Base-by-base conservation (phyloP, 2,797 vertebrate species). In the Cottoperca gobio region DNA sequence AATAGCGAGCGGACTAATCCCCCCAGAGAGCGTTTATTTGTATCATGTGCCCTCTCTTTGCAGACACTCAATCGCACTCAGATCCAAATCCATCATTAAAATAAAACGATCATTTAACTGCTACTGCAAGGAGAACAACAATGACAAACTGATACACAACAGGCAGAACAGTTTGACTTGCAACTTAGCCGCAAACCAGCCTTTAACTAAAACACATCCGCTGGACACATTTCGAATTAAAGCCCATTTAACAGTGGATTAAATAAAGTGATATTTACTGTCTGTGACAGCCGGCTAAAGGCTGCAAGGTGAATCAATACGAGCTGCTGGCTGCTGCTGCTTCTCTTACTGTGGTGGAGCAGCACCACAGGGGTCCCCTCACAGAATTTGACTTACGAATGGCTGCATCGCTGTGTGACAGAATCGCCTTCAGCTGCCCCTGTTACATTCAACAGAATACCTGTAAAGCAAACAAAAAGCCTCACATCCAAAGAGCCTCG, bases 221-320 rank as follows among this genome's bases (percentile, higher is more conserved):
- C 63, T 19, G 77, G 84, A 88, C 86, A 82, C 77, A 81, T 90
- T 91, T 89, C 86, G 91, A 91, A 92, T 92, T 92, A 86, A 70
- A 86, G 84, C 73, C 80, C 71, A 71, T 91, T 91, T 88, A 92
- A 91, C 85, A 91, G 88, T 92, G 89, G 88, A 90, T 91, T 91
- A 87, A 92, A 93, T 93, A 84, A 90, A 91, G 88, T 89, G 86
- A 92, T 92, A 86, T 89, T 90, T 86, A 89, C 85, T 79, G 87
- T 84, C 86, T 83, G 88, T 90, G 89, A 91, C 91, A 90, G 90
- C 74, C 82, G 87, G 85, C 86, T 88, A 68, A 80, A 85, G 86
- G 82, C 89, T 83, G 78, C 61, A 6, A 86, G 82, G 84, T 88
- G 88, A 87, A 91, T 93, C 89, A 62, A 92, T 92, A 88, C 49